Base-by-base conservation (phyloP, 2,113 vertebrate species). In the Heloderma charlesbogerti region DNA sequence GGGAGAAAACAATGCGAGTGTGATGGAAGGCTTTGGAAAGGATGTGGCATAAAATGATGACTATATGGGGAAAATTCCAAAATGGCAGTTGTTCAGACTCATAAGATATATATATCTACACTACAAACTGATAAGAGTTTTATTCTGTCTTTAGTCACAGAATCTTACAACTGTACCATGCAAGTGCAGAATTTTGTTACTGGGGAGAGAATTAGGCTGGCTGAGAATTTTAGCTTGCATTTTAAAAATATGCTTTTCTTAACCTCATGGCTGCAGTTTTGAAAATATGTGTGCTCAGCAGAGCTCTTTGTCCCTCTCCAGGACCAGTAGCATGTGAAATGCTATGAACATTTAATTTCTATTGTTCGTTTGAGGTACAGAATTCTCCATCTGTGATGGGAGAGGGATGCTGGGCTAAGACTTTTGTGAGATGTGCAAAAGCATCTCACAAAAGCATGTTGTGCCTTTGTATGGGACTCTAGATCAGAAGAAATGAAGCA, bases 1-100 rank as follows among this genome's bases (percentile, higher is more conserved):
- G 57, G 92, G 0, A 0, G 66, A 75, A 71, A 86, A 72, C 40
- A 4, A 88, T 95, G 91, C 80, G 9, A 92, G 40, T 66, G 90
- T 0, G 0, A 84, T 51, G 86, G 80, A 83, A 40, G 92, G 18
- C 13, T 90, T 89, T 93, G 80, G 93, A 91, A 89, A 94, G 80
- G 48, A 4, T 0, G 7, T 63, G 83, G 54, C 78, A 75, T 29
- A 18, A 88, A 89, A 67, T 67, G 20, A 8, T 10, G 54, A 34
- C 86, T 51, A 48, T 6, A 25, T 29, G 43, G 13, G 87, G 79
- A 84, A 63, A 90, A 82, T 88, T 71, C 84, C 1, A 0, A 90
- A 95, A 92, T 0, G 54, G 60, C 12, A 71, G 48, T 60, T 43
- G 81, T 91, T 93, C 40, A 1, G 79, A 88, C 91, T 16, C 12